Percentiles rank a stretch among this genome's conserved stretches.
Evolutionary conservation across 2,797 vertebrate genomes (phyloP).

Genomic region (Onychomys arenicola): DNA sequence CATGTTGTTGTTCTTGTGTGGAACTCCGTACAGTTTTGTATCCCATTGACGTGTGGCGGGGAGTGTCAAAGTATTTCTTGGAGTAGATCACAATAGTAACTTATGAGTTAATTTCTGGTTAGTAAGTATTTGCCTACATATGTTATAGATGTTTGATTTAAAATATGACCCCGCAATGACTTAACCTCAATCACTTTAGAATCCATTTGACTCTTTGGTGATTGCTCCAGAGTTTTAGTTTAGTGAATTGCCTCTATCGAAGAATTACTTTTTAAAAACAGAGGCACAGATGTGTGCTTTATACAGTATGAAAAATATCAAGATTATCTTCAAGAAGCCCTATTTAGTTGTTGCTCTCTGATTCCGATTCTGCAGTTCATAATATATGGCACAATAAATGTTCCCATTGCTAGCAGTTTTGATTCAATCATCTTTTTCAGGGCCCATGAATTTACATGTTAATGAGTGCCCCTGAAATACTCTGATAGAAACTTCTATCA

Average conservation of each 20-base stretch:
- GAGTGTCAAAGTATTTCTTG: conserved; percentile 14
- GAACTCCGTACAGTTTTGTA: not conserved
- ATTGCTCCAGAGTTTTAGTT: not conserved
- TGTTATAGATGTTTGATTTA: conserved; percentile 58
- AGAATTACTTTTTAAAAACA: not conserved
- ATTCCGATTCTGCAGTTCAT: conserved; percentile 35
- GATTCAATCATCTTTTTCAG: conserved; percentile 47
- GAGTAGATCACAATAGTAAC: conserved; percentile 18
- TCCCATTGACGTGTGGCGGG: not conserved
- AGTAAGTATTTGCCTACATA: conserved; percentile 50
- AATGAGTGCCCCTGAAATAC: conserved; percentile 55
- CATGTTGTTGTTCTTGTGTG: fast-evolving
- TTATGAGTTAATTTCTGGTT: conserved; percentile 42
- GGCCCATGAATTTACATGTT: conserved; percentile 67
- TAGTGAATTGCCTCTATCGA: not conserved
- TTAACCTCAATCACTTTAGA: conserved; percentile 17
- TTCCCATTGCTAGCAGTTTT: conserved; percentile 53
- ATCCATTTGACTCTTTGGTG: conserved; percentile 47
- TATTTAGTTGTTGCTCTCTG: conserved; percentile 13
- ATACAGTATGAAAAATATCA: conserved; percentile 14
- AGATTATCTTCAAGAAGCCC: conserved; percentile 27
- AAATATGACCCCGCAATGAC: conserved; percentile 18
- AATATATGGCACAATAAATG: conserved; percentile 65
- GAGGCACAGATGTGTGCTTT: not conserved
- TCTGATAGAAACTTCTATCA: conserved; percentile 59